A percentile compares a stretch with the other conserved stretches of the same genome.
phyloP scores from a whole-genome alignment of 2,888 invertebrate species.

The Rugalucina vietnamica region DNA sequence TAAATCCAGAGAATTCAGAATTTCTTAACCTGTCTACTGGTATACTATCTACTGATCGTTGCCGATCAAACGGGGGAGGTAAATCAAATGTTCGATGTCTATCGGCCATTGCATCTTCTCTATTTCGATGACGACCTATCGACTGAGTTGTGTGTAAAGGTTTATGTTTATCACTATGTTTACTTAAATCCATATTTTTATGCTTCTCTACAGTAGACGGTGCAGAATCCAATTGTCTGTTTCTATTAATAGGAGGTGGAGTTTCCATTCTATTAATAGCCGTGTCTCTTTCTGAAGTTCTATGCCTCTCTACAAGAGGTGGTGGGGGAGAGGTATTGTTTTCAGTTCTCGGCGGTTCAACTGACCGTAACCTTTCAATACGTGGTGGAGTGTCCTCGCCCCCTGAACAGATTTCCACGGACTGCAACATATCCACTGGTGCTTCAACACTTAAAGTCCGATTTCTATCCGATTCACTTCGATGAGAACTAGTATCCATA shows the following conservation, averaged over 20 bases:
- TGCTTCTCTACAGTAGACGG: slow-evolving; percentile 37
- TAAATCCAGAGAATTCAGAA: slow-evolving; percentile 17
- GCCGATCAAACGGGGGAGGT: slow-evolving; percentile 49
- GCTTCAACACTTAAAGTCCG: slow-evolving; percentile 54
- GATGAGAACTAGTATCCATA: neutral
- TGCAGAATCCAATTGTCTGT: slow-evolving; percentile 10
- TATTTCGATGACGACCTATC: slow-evolving; percentile 24
- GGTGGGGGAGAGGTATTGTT: neutral
- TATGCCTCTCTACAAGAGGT: neutral
- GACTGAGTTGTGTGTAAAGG: neutral
- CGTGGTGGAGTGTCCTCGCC: slow-evolving; percentile 22
- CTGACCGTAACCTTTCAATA: slow-evolving; percentile 19
- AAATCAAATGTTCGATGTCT: slow-evolving; percentile 43
- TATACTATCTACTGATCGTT: slow-evolving; percentile 58
- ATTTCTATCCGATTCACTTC: slow-evolving; percentile 27
- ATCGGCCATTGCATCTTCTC: slow-evolving; percentile 36
- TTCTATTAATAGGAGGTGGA: neutral
- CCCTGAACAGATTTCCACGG: slow-evolving; percentile 42
- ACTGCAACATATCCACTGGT: slow-evolving; percentile 54
- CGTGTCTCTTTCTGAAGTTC: neutral
- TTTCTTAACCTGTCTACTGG: slow-evolving; percentile 53
- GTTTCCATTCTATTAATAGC: slow-evolving; percentile 8
- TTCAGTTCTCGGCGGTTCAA: neutral
- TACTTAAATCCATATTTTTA: slow-evolving; percentile 13
- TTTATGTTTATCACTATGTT: slow-evolving; percentile 11